Evolutionary conservation across 2,888 invertebrate genomes (phyloP), one percentile per base, ranked within the genome.

Genomic region (Melieria picta): DNA sequence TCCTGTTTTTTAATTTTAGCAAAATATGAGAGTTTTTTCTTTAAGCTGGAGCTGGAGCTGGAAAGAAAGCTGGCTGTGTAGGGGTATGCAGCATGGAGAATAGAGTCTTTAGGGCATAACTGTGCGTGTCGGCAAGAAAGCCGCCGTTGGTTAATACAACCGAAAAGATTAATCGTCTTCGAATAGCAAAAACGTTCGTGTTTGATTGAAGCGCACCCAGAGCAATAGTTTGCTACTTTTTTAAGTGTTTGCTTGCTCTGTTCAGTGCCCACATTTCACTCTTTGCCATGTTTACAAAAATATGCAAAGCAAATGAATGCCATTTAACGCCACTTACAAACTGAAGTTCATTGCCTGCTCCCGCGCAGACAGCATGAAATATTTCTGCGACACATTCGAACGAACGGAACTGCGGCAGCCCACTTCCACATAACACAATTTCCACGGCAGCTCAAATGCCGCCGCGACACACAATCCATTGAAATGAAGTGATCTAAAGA

Each of bases 351-450:
- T 43, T 55, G 46, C 7, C 55, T 65, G 4, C 43, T 43, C 30
- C 57, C 65, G 47, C 65, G 43, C 13, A 2, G 9, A 56, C 42
- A 50, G 42, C 7, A 45, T 61, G 30, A n/a, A 57, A n/a, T 30
- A 62, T 48, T 11, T 47, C 7, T 30, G 30, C 30, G 30, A 30
- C 30, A 30, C 11, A 43, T 43, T 11, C 7, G 10, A 61, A 42
- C 42, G 61, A 61, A 61, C 61, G 61, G 61, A 61, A 61, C 61
- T 61, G 45, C 61, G 61, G 61, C 16, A 62, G 48, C 47, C 62
- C 62, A 62, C 47, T 62, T 62, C 52, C n/a, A 4, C 55, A 43
- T 69, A 71, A 64, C 77, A 76, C 76, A 75, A 74, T 79, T 79
- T 79, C 77, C 78, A 79, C 77, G 76, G 65, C 46, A 42, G 16